Evolutionary conservation across 2,113 vertebrate genomes (phyloP).

Genomic region (Phrynocephalus versicolor): DNA sequence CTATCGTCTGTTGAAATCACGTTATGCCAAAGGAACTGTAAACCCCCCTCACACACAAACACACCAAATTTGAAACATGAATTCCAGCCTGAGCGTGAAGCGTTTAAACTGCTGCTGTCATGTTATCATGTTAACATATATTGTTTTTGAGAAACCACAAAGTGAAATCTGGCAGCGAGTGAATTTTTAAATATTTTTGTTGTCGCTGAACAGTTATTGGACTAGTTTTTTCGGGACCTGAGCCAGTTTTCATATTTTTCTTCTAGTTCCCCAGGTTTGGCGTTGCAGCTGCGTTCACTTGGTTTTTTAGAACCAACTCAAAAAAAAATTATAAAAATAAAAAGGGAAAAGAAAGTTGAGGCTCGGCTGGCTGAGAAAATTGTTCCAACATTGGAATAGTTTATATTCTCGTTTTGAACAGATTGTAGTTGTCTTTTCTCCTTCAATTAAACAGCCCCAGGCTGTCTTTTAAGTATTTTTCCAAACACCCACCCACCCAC

Average conservation of each 20-base stretch:
- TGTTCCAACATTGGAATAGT: slow-evolving; percentile 17
- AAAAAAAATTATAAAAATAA: too few species aligned
- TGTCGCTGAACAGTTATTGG: slow-evolving; percentile 56
- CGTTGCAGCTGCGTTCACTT: slow-evolving; percentile 28
- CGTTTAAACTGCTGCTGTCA: slow-evolving; percentile 43
- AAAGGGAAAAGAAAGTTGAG: slow-evolving; percentile 20
- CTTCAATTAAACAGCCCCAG: slow-evolving; percentile 5
- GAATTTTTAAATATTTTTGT: slow-evolving; percentile 57
- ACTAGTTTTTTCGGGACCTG: slow-evolving; percentile 57
- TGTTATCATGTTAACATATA: slow-evolving; percentile 51
- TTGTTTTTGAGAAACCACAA: slow-evolving; percentile 53
- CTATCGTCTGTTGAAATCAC: not conserved
- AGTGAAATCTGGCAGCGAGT: slow-evolving; percentile 49
- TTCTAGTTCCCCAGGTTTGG: slow-evolving; percentile 60
- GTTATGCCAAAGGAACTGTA: not conserved
- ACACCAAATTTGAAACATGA: not conserved
- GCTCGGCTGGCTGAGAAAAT: slow-evolving; percentile 37
- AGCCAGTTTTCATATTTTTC: slow-evolving; percentile 58
- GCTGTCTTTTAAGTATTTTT: not conserved
- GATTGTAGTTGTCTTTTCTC: slow-evolving; percentile 14
- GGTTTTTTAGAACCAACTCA: slow-evolving; percentile 23
- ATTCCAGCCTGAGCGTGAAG: slow-evolving; percentile 28
- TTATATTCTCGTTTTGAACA: slow-evolving; percentile 22
- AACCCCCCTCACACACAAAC: too few species aligned
- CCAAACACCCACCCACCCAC: too few species aligned